Evolutionary conservation across 2,113 vertebrate genomes (phyloP), one percentile per base, ranked within the genome.

Genomic region (Corythornis madagascariensis): DNA sequence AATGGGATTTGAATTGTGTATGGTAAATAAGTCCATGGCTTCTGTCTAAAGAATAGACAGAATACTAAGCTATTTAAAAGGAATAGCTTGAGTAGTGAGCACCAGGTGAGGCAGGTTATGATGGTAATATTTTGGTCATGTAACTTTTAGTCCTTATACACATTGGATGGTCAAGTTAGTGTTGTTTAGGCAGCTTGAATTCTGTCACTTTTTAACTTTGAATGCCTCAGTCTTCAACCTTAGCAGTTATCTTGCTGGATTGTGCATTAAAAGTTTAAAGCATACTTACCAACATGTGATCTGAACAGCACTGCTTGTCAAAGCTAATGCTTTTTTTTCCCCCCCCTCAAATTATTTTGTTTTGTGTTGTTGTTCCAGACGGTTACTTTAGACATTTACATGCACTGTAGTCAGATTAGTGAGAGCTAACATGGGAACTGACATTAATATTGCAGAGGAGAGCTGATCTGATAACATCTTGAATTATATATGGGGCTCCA

Each of bases 1-100:
- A 85, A 76, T 76, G 78, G 52, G 33, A 61, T 94, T 80, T 91
- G 93, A 90, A 78, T 93, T 90, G 88, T 79, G 52, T 87, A 64
- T 92, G 64, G 63, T 69, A 93, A 87, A 85, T 61, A 93, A 78
- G 47, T 69, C 61, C 42, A 3, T 73, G 74, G 63, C 33, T 95
- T 75, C 24, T 47, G 50, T 72, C 66, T 86, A 83, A 87, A 90
- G 66, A 93, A 31, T 6, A 93, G 45, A 15, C 16, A 92, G 42
- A 81, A n/a, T 77, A 90, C 88, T 61, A 38, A 5, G 22, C 38
- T 42, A 50, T 87, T 86, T 76, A 47, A 80, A 84, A 85, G 66
- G 29, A 84, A 26, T 63, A 45, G 31, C 47, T 75, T 64, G 61
- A 74, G 47, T 76, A 75, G 48, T 43, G 69, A 90, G 13, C 61